Base-by-base conservation (phyloP, 1,140 invertebrate genomes). In the Spodoptera frugiperda region DNA sequence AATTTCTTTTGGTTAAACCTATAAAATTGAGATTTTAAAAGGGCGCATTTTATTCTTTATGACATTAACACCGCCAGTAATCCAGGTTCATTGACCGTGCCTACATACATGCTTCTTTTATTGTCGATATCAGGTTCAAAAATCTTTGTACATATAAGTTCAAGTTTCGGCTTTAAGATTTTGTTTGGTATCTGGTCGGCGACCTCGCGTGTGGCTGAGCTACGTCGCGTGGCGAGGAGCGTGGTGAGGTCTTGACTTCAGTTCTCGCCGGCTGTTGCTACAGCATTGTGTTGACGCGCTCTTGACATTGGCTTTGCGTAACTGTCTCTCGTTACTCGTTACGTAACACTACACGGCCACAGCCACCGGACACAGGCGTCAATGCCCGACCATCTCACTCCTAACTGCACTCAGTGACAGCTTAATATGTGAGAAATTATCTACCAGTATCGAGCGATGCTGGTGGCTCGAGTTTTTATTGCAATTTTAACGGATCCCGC, bases 221-320 rank as follows among this genome's bases (percentile, higher is more conserved):
- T 49, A 65, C 12, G 68, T 14, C 25, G 25, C 25, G 21, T 25
- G 21, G 3, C n/a, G n/a, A 25, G 30, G 54, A 21, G 65, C 25
- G 75, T 54, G 63, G 14, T 70, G 48, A 25, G 49, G n/a, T 39
- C 33, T 39, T 10, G 5, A 39, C 2, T 39, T 10, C 0, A 39
- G 67, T 9, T 21, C 19, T 6, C 49, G 21, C 9, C 15, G 12
- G 33, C 61, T n/a, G 61, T 39, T 46, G 46, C 73, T 49, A 53
- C 14, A 21, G 48, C 70, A 51, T 59, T 51, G 59, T 77, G 80
- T 84, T 83, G 81, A 88, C 82, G 84, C 82, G 89, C 72, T 88
- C 89, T 92, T 73, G 90, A 92, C 89, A 90, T 91, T 92, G 90
- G 82, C 81, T 88, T 88, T 88, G 79, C 88, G 88, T 87, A 90